Base-by-base conservation (phyloP, 2,888 invertebrate genomes). In the Cryptosula pallasiana region DNA sequence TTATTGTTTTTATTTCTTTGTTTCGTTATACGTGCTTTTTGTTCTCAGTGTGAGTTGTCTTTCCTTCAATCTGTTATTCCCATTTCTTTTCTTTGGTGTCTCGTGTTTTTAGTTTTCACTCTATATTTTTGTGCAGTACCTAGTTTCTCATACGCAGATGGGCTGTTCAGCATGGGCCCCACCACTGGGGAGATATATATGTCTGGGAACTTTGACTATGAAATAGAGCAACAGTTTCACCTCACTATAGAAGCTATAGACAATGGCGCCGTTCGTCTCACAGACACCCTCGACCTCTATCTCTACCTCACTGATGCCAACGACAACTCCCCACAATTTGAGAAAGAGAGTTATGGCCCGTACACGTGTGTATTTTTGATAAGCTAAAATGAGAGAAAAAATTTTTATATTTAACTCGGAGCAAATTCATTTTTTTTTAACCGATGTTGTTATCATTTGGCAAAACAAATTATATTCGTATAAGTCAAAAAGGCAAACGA, bases 281-380 rank as follows among this genome's bases (percentile, higher is more conserved):
- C 63, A 27, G 63, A 63, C 63, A 63, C 32, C 29, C 63, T 63
- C 3, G 34, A 13, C 27, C 9, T 63, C n/a, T 9, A 3, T 34
- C 9, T 63, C 29, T 32, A 63, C 63, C 29, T 63, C n/a, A 25
- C 32, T 9, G 63, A 63, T 32, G 32, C 16, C 5, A 63, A 63
- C 32, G 63, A 63, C 63, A 63, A 63, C 63, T 63, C 5, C 5
- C 63, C 63, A 32, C 29, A 9, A 16, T 63, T 63, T 63, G 63
- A 27, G 45, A 13, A 5, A 5, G 63, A 16, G 27, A 16, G 13
- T 25, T 63, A 63, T 32, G 63, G 63, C 25, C 63, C 63, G 2
- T 63, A 63, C 32, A 63, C 16, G 63, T 63, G n/a, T 29, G n/a
- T 23, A 5, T 25, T 57, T 23, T 13, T 45, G 45, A 45, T 45